These are phyloP conservation scores for Mormyrops boulengeri DNA, from an alignment of 2,797 vertebrate species.

Conservation along the genomic window DNA sequence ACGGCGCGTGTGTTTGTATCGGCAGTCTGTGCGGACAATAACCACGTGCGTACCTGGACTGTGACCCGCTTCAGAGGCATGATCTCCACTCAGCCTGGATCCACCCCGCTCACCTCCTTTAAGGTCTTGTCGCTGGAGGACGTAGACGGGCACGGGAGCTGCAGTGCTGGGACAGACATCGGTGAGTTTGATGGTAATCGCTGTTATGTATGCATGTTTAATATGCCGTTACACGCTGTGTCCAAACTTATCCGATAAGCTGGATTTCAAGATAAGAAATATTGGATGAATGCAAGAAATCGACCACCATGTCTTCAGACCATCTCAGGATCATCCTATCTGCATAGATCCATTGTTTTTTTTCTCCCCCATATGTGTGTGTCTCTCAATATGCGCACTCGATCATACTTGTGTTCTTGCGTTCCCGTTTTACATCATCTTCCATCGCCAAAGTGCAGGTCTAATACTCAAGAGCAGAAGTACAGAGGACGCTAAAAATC, in stretches of 20 bases:
- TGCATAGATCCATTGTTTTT: not conserved
- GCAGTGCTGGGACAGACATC: constrained; percentile 78
- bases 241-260: not conserved
- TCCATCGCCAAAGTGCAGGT: not conserved
- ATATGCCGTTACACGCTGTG: not conserved
- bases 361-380: not conserved
- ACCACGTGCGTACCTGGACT: constrained; percentile 85
- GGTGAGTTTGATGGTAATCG: constrained; percentile 47
- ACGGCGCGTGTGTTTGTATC: not conserved
- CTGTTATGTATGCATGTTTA: not conserved
- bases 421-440: not conserved
- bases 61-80: constrained; percentile 86
- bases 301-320: not conserved
- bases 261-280: not conserved
- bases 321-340: not conserved
- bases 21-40: constrained; percentile 82
- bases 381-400: not conserved
- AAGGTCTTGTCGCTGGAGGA: constrained; percentile 84
- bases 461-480: not conserved
- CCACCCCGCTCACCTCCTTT: constrained; percentile 83
- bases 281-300: not conserved
- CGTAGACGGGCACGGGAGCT: constrained; percentile 71
- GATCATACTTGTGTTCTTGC: not conserved
- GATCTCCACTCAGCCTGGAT: constrained; percentile 89
- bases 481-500: not conserved